Evolutionary conservation across 2,113 vertebrate genomes (phyloP), one percentile per base, ranked within the genome.

Genomic region (Nyctereutes procyonoides): DNA sequence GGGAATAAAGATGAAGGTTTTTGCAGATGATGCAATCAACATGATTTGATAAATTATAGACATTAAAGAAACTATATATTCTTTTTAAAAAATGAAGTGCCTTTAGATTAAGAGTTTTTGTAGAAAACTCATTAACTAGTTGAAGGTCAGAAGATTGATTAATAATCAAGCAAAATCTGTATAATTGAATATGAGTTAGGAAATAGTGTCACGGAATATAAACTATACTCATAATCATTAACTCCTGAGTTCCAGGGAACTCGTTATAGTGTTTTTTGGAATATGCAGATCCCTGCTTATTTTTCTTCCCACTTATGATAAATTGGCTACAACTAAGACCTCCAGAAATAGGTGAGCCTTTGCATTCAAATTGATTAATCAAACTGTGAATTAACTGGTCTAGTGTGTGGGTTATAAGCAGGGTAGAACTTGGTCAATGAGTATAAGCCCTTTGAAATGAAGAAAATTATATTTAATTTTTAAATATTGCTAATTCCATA

Each of bases 11-110:
- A 90, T 62, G 26, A 88, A 83, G 26, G 48, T 30, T 58, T 60
- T 69, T 56, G n/a, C 26, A 69, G 28, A 38, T 77, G 20, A 86
- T 48, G 11, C n/a, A 53, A 97, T 28, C 48, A 87, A 22, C 10
- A 51, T 8, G 30, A 90, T 62, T 73, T 73, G 38, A 93, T 55
- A 93, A 93, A 69, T 62, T 79, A 14, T 88, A 16, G 26, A 73
- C 30, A 86, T 90, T 82, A 95, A 87, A 91, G 55, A 88, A 93
- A 94, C 9, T 19, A 83, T 4, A n/a, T 14, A 28, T 82, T 94
- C 14, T 88, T 83, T 71, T 83, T 71, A 8, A 92, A 82, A 96
- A 90, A 71, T 73, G 63, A 51, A 53, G 32, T 86, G 51, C 14
- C 2, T 56, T 86, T 95, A 53, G 20, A 7, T 62, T 58, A 88